Conservation (phyloP, 2,797 vertebrate genomes). For the Hyperoplus immaculatus region DNA sequence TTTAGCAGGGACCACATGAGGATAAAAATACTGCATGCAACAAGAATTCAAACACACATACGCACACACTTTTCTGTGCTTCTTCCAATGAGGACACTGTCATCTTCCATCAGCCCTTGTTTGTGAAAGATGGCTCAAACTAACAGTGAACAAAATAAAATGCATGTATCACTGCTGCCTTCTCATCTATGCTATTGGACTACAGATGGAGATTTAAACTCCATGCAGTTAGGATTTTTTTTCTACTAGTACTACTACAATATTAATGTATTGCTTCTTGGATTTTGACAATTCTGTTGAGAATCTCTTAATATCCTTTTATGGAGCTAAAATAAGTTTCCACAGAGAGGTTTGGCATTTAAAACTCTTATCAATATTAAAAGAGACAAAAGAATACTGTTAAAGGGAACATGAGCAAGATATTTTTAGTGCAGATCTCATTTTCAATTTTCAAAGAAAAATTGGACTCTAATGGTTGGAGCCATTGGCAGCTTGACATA, state of each 20-base stretch:
- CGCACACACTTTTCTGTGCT: background rate
- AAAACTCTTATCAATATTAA: background rate
- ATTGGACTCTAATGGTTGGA: constrained; percentile 10
- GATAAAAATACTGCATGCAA: constrained; percentile 16
- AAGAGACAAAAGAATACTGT: background rate
- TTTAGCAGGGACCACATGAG: constrained; percentile 35
- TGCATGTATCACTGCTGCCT: background rate
- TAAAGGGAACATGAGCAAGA: background rate
- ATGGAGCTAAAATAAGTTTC: background rate
- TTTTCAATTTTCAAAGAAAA: constrained; percentile 18
- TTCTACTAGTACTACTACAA: too few species aligned
- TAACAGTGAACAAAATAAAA: background rate
- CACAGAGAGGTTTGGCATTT: background rate
- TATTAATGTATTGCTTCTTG: background rate
- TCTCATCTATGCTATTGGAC: background rate
- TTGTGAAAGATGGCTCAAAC: background rate
- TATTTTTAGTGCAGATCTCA: background rate
- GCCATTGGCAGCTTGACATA: constrained; percentile 18
- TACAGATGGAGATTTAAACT: constrained; percentile 3
- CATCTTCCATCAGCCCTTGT: background rate
- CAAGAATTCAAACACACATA: background rate
- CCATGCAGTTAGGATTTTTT: too few species aligned
- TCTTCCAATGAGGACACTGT: background rate
- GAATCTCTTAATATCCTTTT: background rate
- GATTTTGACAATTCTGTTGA: background rate